These are phyloP conservation scores for Polylopha cassiicola DNA, from an alignment of 2,888 invertebrate species.

Conservation along the genomic window DNA sequence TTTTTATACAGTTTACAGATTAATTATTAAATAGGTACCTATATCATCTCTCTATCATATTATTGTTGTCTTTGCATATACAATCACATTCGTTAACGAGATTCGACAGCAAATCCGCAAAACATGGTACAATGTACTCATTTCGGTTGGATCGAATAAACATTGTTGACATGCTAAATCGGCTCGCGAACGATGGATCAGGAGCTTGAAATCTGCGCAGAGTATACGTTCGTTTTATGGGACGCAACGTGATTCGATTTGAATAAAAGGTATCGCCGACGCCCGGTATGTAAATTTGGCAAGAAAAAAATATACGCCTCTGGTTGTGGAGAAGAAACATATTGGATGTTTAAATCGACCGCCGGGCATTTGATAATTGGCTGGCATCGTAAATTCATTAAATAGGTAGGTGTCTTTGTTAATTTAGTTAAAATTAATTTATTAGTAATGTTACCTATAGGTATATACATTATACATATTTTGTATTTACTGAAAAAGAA, in stretches of 20 bases:
- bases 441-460: no score
- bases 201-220: constrained; percentile 23
- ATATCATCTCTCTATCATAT: background rate
- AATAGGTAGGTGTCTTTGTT: no score
- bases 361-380: constrained; percentile 6
- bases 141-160: constrained; percentile 29
- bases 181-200: constrained; percentile 27
- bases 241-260: constrained; percentile 28
- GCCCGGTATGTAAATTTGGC: constrained; percentile 38
- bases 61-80: constrained; percentile 16
- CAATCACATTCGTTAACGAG: constrained; percentile 30
- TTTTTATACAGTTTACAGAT: constrained; percentile 1
- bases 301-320: constrained; percentile 16
- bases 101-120: constrained; percentile 23
- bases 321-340: constrained; percentile 5
- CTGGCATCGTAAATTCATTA: constrained; percentile 3
- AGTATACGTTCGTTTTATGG: constrained; percentile 25
- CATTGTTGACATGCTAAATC: constrained; percentile 31
- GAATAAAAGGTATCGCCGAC: constrained; percentile 29
- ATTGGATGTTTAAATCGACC: constrained; percentile 1
- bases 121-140: constrained; percentile 26
- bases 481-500: no score
- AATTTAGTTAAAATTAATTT: no score
- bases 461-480: no score
- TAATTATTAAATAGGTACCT: background rate